A percentile compares a stretch with the other conserved stretches of the same genome.
Evolutionary conservation across 2,888 invertebrate genomes (phyloP).

Genomic region (Melikaiella ostensackeni): DNA sequence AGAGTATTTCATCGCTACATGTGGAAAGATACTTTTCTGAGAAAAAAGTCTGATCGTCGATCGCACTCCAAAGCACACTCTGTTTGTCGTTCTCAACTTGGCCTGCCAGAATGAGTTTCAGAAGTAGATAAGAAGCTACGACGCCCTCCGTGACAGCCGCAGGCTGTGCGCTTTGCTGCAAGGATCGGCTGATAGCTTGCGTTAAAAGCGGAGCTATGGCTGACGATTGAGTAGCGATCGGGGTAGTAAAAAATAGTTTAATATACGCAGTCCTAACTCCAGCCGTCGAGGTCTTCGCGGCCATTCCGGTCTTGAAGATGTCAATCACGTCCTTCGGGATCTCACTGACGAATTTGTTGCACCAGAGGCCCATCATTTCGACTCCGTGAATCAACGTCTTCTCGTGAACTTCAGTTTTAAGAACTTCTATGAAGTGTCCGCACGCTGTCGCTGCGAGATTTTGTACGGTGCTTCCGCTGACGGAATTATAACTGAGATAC

Average conservation of each 20-base stretch:
- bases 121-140: slow-evolving; percentile 83
- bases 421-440: slow-evolving; percentile 85
- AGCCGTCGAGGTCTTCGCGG: slow-evolving; percentile 87
- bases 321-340: slow-evolving; percentile 84
- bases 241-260: slow-evolving; percentile 81
- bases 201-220: slow-evolving; percentile 81
- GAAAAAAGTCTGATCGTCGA: slow-evolving; percentile 88
- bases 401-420: slow-evolving; percentile 95
- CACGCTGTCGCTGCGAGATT: slow-evolving; percentile 81
- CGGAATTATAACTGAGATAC: slow-evolving; percentile 85
- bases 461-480: slow-evolving; percentile 80
- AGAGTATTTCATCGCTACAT: slow-evolving; percentile 85
- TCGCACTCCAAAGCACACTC: slow-evolving; percentile 83
- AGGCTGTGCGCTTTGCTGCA: slow-evolving; percentile 85
- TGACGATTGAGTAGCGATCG: slow-evolving; percentile 61
- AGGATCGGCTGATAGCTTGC: slow-evolving; percentile 87
- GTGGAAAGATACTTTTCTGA: slow-evolving; percentile 88
- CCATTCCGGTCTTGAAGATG: slow-evolving; percentile 85
- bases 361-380: slow-evolving; percentile 90
- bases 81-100: slow-evolving; percentile 78
- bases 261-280: slow-evolving; percentile 88
- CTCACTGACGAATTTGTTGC: slow-evolving; percentile 81
- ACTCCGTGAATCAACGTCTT: slow-evolving; percentile 90
- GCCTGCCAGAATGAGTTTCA: slow-evolving; percentile 80
- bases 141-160: slow-evolving; percentile 85